Conservation (phyloP, 2,888 invertebrate genomes). For the Dichetophora obliterata region DNA sequence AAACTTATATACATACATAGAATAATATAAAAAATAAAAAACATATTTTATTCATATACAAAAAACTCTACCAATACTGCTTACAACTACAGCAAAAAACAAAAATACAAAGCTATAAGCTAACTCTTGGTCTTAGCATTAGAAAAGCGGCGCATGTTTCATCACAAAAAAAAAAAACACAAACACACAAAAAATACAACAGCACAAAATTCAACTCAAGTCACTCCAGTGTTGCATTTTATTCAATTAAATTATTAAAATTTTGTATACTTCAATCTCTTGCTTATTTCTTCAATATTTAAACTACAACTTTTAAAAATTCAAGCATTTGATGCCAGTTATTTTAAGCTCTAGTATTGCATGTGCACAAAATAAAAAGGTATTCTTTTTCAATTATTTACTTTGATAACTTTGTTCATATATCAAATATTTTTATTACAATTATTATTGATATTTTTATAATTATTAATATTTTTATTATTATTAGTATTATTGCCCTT, state of each 20-base stretch:
- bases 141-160: too few species aligned
- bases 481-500: too few species aligned
- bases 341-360: conserved; percentile 40
- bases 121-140: too few species aligned
- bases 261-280: background rate
- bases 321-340: conserved; percentile 48
- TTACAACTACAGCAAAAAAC: background rate
- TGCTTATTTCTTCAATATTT: background rate
- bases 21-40: conserved; percentile 39
- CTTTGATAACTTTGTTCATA: conserved; percentile 3
- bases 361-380: conserved; percentile 12
- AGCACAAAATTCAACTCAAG: conserved; percentile 27
- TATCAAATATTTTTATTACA: too few species aligned
- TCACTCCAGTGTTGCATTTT: conserved; percentile 35
- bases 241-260: conserved; percentile 17
- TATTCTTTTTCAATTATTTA: conserved; percentile 20
- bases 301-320: conserved; percentile 40
- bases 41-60: conserved; percentile 34
- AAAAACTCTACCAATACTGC: background rate
- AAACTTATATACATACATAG: background rate
- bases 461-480: background rate
- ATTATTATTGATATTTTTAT: too few species aligned
- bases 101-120: too few species aligned
- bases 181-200: conserved; percentile 1
- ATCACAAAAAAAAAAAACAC: too few species aligned